Evolutionary conservation across 2,888 invertebrate species (phyloP).

Genomic region (Meloe dianella): DNA sequence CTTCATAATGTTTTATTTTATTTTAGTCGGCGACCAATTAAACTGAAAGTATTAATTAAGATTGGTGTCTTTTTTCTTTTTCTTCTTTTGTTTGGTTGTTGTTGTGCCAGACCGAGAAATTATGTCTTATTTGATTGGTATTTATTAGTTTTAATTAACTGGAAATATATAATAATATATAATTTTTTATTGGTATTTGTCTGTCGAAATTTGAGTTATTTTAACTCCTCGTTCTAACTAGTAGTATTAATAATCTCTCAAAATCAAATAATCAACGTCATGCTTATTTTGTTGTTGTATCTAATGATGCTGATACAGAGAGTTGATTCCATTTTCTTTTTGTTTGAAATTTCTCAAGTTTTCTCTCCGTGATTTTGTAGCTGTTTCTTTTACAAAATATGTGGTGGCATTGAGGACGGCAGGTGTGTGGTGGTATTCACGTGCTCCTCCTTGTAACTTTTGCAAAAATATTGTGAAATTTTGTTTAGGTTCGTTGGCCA

Average conservation of each 20-base stretch:
- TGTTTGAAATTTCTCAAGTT: not conserved
- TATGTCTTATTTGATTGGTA: not conserved
- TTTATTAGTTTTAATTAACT: not conserved
- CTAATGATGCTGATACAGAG: not conserved
- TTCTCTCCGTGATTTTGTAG: too few relatives aligned
- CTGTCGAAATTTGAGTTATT: not conserved
- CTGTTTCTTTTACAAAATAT: too few relatives aligned
- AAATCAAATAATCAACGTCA: not conserved
- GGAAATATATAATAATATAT: not conserved
- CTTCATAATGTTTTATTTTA: slow-evolving; percentile 4
- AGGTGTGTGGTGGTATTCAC: not conserved
- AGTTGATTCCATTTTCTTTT: slow-evolving; percentile 5
- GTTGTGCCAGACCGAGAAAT: not conserved
- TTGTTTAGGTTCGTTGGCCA: slow-evolving; percentile 41
- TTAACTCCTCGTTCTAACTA: too few relatives aligned
- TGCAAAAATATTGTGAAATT: slow-evolving; percentile 35
- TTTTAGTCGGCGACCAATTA: not conserved
- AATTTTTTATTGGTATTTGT: not conserved
- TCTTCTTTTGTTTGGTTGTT: too few relatives aligned
- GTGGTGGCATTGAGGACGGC: not conserved
- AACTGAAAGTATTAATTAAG: not conserved
- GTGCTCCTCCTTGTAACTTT: not conserved
- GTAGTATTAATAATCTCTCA: too few relatives aligned
- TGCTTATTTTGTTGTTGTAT: not conserved
- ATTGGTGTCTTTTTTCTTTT: not conserved